Evolutionary conservation across 2,113 vertebrate genomes (phyloP), one percentile per base, ranked within the genome.

Genomic region (Syngnathus scovelli): DNA sequence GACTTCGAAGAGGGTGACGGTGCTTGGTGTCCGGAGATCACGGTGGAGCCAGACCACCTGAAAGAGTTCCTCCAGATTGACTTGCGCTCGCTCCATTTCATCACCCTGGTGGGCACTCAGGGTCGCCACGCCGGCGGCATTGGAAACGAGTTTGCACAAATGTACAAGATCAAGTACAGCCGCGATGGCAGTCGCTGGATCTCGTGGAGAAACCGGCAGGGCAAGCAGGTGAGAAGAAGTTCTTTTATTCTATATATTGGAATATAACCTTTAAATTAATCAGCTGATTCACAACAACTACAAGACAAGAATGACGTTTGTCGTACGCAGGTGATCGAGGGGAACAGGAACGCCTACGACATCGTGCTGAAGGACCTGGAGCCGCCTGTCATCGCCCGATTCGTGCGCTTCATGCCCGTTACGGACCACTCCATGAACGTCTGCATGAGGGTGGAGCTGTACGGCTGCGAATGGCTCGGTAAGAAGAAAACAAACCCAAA

Each of bases 51-150:
- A 0, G 92, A 95, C 0, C 92, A 92, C 83, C 91, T 96, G 77
- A 96, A 97, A 72, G 97, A 99, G 82, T 99, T 99, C 76, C 92
- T 99, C 56, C 95, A 99, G 91, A 93, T 99, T 0, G 95, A 98
- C 76, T 85, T 99, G 67, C 94, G 78, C 0, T 94, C 91, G 1
- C 91, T 98, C 37, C 94, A 99, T 79, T 98, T 99, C 74, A 95
- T 99, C 87, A 98, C 96, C 0, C 92, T 98, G n/a, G 96, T 98
- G 80, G 96, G 96, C 64, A 96, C 95, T 9, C 97, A 98, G 86
- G 97, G 97, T 0, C 93, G 97, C 1, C 95, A 99, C 0, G 97
- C 95, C 0, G 93, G 94, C 2, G 97, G 97, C 68, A 96, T 97
- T 0, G 97, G 97, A 21, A 99, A 98, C 0, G 97, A 99, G 86